Conservation (phyloP, 1,140 invertebrate species). For the Drosophila orosa region DNA sequence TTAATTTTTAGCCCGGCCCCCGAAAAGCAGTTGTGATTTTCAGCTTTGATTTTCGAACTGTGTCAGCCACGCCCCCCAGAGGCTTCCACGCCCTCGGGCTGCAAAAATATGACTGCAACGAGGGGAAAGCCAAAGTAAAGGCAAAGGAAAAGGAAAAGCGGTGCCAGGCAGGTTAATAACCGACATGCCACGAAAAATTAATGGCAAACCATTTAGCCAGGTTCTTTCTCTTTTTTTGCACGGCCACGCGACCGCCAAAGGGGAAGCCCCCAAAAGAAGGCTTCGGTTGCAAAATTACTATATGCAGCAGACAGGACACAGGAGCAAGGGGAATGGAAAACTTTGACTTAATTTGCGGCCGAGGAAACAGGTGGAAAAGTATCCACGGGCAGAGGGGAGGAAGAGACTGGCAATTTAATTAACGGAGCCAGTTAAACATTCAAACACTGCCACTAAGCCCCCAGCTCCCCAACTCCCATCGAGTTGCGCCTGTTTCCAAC, state of each 20-base stretch:
- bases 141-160: constrained; percentile 13
- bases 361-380: constrained; percentile 41
- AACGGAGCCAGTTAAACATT: constrained; percentile 57
- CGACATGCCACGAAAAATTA: constrained; percentile 75
- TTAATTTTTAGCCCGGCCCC: constrained; percentile 29
- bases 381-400: not conserved
- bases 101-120: constrained; percentile 43
- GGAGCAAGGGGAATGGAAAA: constrained; percentile 25
- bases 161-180: constrained; percentile 73
- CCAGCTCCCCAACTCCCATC: constrained; percentile 6
- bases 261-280: constrained; percentile 52
- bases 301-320: constrained; percentile 51
- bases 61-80: constrained; percentile 54
- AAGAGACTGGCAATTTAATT: constrained; percentile 54
- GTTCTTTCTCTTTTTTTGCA: constrained; percentile 22
- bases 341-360: constrained; percentile 52
- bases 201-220: constrained; percentile 73
- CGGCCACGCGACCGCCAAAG: constrained; percentile 41
- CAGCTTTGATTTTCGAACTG: constrained; percentile 59
- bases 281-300: constrained; percentile 51
- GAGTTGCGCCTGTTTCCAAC: constrained; percentile 13
- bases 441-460: constrained; percentile 37
- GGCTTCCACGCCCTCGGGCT: constrained; percentile 15
- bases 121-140: not conserved
- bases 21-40: constrained; percentile 40